Evolutionary conservation across 1,140 invertebrate species (phyloP), one percentile per base, ranked within the genome.

Genomic region (Drosophila parvula): DNA sequence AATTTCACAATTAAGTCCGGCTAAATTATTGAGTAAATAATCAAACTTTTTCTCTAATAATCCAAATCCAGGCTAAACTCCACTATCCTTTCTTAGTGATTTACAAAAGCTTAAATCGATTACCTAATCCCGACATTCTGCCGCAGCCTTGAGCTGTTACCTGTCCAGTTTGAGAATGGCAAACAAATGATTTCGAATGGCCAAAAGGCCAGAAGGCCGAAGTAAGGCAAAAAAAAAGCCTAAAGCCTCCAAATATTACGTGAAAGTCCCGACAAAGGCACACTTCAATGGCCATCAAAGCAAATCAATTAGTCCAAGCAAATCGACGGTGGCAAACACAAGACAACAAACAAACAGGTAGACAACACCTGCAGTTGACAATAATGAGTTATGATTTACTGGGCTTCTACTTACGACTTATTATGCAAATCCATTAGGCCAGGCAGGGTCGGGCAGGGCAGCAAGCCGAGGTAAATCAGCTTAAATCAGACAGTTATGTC

Each of bases 251-350:
- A 60, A 27, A 51, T 41, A 58, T 18, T 22, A 50, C 41, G 57
- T 74, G 56, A 61, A 74, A 74, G 57, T 55, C 48, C 47, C 32
- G 47, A 40, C 40, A 58, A 38, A 70, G 67, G 69, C 68, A 41
- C 18, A 65, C 68, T 48, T 48, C 51, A 71, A 70, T 73, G 58
- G 55, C 50, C 34, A 58, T 77, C 30, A 77, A 74, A 60, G 50
- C 59, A 74, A 73, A 84, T 84, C 81, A 84, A 84, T 84, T 84
- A 81, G 81, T 60, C 62, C 53, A 59, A 73, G 65, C 57, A 65
- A 27, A 69, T 68, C 60, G 14, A 28, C 44, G 44, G 63, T 67
- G 60, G 59, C 63, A 18, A n/a, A 28, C 27, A 48, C 45, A n/a
- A 40, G 9, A 18, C 32, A 53, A n/a, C 32, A 53, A 12, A 3